Percentiles rank a stretch among this genome's conserved stretches.
Conservation (phyloP, 2,888 invertebrate genomes). For the Leistus spinibarbis region DNA sequence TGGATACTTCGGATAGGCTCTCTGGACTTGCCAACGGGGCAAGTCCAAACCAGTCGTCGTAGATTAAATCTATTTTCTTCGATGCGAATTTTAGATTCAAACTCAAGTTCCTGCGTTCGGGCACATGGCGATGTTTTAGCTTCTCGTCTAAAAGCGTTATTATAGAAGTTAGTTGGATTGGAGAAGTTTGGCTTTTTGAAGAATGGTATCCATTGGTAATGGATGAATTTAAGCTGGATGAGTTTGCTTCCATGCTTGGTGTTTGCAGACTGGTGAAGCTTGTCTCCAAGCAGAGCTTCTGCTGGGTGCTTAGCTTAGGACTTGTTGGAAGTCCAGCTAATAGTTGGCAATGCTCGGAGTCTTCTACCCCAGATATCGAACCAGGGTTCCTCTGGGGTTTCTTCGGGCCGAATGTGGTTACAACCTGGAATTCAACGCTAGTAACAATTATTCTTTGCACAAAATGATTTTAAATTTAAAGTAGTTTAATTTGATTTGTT, state of each 20-base stretch:
- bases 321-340: conserved; percentile 40
- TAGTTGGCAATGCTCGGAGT: conserved; percentile 42
- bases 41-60: conserved; percentile 70
- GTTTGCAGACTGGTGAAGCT: conserved; percentile 75
- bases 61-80: conserved; percentile 60
- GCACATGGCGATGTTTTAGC: conserved; percentile 14
- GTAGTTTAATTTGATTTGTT: not conserved
- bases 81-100: conserved; percentile 34
- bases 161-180: conserved; percentile 45
- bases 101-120: conserved; percentile 32
- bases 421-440: conserved; percentile 62
- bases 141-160: conserved; percentile 41
- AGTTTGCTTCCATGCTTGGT: conserved; percentile 48
- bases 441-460: not conserved
- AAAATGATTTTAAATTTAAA: not conserved
- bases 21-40: conserved; percentile 85
- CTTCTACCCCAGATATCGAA: conserved; percentile 50
- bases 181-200: conserved; percentile 52
- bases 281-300: conserved; percentile 69
- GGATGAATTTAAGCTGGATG: conserved; percentile 52
- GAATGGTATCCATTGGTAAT: conserved; percentile 54
- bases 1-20: conserved; percentile 80
- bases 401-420: conserved; percentile 78
- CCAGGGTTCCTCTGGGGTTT: conserved; percentile 70
- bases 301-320: conserved; percentile 41